Percentiles rank a stretch among this genome's conserved stretches.
These are phyloP conservation scores for Eidolon helvum DNA, from an alignment of 2,113 vertebrate genomes.

Conservation along the genomic window DNA sequence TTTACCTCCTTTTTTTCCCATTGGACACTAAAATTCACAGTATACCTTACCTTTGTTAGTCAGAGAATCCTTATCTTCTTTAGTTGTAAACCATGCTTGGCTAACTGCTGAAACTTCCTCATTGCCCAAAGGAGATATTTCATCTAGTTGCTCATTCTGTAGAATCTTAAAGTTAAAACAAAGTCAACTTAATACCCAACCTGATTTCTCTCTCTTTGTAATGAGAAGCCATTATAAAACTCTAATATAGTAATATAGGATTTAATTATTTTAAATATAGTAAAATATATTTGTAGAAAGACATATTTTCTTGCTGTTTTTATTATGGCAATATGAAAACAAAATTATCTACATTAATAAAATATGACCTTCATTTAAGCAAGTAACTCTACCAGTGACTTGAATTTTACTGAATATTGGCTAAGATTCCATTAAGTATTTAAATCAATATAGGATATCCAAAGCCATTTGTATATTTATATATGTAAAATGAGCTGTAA, in stretches of 20 bases:
- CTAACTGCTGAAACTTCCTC: constrained; percentile 96
- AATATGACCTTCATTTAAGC: neutral
- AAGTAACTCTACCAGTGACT: neutral
- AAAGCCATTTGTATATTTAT: neutral
- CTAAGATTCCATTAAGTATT: neutral
- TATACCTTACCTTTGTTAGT: constrained; percentile 94
- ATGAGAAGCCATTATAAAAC: constrained; percentile 12
- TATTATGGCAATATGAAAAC: neutral
- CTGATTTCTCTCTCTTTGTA: neutral
- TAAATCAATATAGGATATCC: neutral
- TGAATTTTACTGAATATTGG: neutral
- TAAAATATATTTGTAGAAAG: neutral
- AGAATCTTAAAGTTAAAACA: constrained; percentile 86
- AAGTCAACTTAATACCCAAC: neutral
- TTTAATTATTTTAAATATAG: neutral
- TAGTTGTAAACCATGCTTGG: constrained; percentile 99
- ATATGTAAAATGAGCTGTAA: neutral
- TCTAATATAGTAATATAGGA: neutral
- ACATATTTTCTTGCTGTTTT: neutral
- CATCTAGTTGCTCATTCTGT: constrained; percentile 90
- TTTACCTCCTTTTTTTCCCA: neutral
- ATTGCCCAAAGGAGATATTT: constrained; percentile 87
- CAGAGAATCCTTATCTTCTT: constrained; percentile 98
- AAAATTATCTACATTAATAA: neutral
- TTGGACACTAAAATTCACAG: neutral